Evolutionary conservation across 2,797 vertebrate genomes (phyloP).

Genomic region (Cossypha caffra): DNA sequence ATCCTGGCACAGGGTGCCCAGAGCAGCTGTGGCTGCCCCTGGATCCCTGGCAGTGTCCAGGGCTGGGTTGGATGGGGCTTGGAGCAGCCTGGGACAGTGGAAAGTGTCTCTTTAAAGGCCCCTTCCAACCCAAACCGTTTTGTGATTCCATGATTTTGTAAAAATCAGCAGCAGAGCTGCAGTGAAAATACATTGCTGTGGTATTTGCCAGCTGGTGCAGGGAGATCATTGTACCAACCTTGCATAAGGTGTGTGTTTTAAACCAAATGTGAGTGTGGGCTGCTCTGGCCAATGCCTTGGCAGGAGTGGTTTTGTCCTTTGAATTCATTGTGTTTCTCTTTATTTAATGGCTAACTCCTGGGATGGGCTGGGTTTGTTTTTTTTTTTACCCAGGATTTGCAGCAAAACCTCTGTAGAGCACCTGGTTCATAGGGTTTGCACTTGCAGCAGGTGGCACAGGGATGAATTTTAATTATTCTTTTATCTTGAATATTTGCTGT

Average conservation of each 20-base stretch:
- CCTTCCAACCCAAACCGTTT: not conserved
- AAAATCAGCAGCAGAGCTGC: not conserved
- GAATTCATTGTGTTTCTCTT: not conserved
- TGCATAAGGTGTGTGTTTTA: not conserved
- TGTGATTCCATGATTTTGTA: not conserved
- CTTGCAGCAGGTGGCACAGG: not conserved
- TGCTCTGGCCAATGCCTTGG: not conserved
- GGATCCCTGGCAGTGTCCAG: not conserved
- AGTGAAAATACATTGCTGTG: not conserved
- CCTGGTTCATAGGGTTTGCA: not conserved
- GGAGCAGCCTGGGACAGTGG: accelerated
- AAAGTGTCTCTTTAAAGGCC: not conserved
- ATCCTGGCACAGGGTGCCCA: not conserved
- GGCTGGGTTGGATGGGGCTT: accelerated
- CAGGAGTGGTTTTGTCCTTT: not conserved
- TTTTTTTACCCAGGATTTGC: not conserved
- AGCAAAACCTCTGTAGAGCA: not conserved
- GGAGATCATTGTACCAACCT: not conserved
- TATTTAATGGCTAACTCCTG: not conserved
- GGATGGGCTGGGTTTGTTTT: not conserved
- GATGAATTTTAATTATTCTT: not conserved
- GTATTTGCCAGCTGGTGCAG: not conserved
- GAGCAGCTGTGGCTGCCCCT: not conserved
- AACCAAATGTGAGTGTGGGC: not conserved
- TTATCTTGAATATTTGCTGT: not conserved